These are phyloP conservation scores for Erinaceus europaeus DNA, from an alignment of 2,113 vertebrate species.

Conservation along the genomic window DNA sequence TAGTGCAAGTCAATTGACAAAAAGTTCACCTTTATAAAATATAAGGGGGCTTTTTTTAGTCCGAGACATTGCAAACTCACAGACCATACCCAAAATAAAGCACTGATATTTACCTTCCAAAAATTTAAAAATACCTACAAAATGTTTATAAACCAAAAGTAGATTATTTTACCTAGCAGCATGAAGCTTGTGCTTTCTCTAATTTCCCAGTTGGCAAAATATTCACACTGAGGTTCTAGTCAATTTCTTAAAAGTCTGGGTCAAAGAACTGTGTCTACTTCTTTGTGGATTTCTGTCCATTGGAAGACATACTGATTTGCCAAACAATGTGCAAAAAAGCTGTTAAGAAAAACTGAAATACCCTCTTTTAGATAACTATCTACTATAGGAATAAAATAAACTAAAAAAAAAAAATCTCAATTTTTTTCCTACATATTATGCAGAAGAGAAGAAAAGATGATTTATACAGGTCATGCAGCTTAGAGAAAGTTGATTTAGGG, in stretches of 20 bases:
- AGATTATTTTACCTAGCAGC: not conserved
- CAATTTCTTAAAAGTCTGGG: not conserved
- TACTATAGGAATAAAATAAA: conserved; percentile 48
- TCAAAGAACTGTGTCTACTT: not conserved
- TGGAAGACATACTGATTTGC: not conserved
- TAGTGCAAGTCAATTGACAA: conserved; percentile 16
- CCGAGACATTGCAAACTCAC: conserved; percentile 16
- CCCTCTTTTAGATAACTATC: not conserved
- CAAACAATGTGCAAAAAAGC: not conserved
- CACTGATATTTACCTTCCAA: not conserved
- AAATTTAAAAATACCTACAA: not conserved
- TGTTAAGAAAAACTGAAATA: not conserved
- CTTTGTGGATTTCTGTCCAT: not conserved
- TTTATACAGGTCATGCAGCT: not conserved
- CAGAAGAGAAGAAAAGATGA: conserved; percentile 7
- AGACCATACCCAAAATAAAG: conserved; percentile 33
- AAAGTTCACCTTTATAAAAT: conserved; percentile 31
- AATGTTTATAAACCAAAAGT: conserved; percentile 38
- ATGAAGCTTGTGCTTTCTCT: conserved; percentile 19
- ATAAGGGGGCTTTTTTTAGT: conserved; percentile 6
- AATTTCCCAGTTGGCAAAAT: conserved; percentile 22
- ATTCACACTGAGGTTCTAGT: not conserved
- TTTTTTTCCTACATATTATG: not conserved
- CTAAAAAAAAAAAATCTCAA: conserved; percentile 41
- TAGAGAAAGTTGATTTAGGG: not conserved